These are phyloP conservation scores for Drosophila bocqueti DNA, from an alignment of 1,140 invertebrate species.

Conservation along the genomic window DNA sequence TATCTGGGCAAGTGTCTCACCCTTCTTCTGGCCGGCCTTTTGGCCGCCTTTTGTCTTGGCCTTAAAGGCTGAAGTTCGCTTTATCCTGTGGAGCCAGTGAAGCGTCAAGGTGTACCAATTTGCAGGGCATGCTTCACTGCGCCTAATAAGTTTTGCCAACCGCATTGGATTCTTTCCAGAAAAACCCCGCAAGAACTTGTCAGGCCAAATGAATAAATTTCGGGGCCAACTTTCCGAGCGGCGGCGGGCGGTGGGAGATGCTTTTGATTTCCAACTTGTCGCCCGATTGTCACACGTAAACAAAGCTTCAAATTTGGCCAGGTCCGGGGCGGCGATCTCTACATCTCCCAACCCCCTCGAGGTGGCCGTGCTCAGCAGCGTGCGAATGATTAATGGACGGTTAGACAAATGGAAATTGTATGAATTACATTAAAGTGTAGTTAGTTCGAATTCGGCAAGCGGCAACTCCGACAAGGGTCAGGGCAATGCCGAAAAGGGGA, in stretches of 20 bases:
- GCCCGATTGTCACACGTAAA: slow-evolving; percentile 82
- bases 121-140: slow-evolving; percentile 80
- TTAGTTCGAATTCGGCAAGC: slow-evolving; percentile 67
- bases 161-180: slow-evolving; percentile 55
- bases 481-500: slow-evolving; percentile 12
- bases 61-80: neutral
- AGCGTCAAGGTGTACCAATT: slow-evolving; percentile 83
- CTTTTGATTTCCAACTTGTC: slow-evolving; percentile 79
- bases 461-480: slow-evolving; percentile 20
- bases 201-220: slow-evolving; percentile 78
- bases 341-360: slow-evolving; percentile 20
- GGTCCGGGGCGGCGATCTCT: slow-evolving; percentile 21
- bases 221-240: slow-evolving; percentile 29
- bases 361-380: slow-evolving; percentile 68
- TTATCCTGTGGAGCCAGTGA: slow-evolving; percentile 56
- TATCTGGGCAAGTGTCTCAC: slow-evolving; percentile 52
- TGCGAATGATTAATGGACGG: slow-evolving; percentile 79
- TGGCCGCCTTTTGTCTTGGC: slow-evolving; percentile 69
- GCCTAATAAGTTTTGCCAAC: slow-evolving; percentile 75
- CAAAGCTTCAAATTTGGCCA: slow-evolving; percentile 77
- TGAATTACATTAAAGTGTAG: slow-evolving; percentile 83
- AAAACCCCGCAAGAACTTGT: slow-evolving; percentile 50
- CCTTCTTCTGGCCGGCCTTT: slow-evolving; percentile 29
- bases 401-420: slow-evolving; percentile 82
- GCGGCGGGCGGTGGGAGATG: slow-evolving; percentile 8